Base-by-base conservation (phyloP, 2,888 invertebrate species). In the Ectropis crepuscularia region DNA sequence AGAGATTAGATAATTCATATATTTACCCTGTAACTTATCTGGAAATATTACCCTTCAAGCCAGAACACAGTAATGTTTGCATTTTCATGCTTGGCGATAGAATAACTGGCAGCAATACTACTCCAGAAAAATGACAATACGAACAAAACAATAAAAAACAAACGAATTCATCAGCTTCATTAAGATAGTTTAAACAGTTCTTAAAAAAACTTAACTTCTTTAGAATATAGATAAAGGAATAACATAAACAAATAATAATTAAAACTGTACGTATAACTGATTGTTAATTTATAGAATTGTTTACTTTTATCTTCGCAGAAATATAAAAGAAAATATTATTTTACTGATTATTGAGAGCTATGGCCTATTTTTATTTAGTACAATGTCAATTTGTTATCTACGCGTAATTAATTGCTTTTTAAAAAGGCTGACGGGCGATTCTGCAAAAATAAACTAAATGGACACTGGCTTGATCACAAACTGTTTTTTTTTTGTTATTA, bases 361-460 rank as follows among this genome's bases (percentile, higher is more conserved):
- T 46, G 57, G 36, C 55, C 61, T 43, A 68, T 60, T 61, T 65
- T 65, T 60, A 65, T 60, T 61, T 53, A 57, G 48, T 37, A 55
- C 64, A 61, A 59, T 67, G 59, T 11, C 57, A 65, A 57, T 39
- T 36, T 28, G 51, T 65, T 68, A 68, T 68, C 68, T 8, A 41
- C 2, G 16, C 10, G 10, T 10, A 10, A 12, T 50, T 12, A 28
- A 28, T 9, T 50, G 11, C 12, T 50, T 39, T 50, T 10, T 2
- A 28, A 28, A 28, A 28, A 28, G 16, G 1, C 16, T 28, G 16
- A 28, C 16, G 16, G 16, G 2, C 16, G 16, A 28, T 28, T 28
- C 16, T 28, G 16, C 16, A 28, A 28, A 28, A 28, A 28, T 28
- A 28, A 28, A 28, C 16, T 28, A 4, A 2, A 28, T 28, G 16